A percentile compares a stretch with the other conserved stretches of the same genome.
Evolutionary conservation across 2,797 vertebrate genomes (phyloP).

Genomic region (Lateolabrax maculatus): DNA sequence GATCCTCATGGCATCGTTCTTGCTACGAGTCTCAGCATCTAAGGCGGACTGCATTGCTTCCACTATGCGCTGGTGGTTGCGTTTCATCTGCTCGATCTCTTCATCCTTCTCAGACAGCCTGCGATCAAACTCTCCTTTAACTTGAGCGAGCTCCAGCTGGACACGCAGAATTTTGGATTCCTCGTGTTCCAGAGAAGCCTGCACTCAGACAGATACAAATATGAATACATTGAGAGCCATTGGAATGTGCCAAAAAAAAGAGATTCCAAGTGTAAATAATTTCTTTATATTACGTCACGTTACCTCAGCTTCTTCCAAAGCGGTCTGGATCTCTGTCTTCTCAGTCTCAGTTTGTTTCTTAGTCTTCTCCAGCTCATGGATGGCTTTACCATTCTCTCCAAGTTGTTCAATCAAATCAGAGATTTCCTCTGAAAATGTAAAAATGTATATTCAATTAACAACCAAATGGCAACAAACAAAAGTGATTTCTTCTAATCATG

Average conservation of each 20-base stretch:
- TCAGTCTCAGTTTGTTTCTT: slow-evolving; percentile 88
- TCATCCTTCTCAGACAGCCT: slow-evolving; percentile 89
- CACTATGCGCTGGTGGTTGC: slow-evolving; percentile 83
- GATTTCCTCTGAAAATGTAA: slow-evolving; percentile 84
- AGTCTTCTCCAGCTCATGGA: slow-evolving; percentile 88
- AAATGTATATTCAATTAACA: neutral
- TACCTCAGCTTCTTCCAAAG: slow-evolving; percentile 90
- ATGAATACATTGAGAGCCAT: neutral
- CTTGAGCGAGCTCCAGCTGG: slow-evolving; percentile 89
- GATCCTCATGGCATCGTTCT: slow-evolving; percentile 88
- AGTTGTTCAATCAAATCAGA: slow-evolving; percentile 88
- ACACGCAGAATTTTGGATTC: slow-evolving; percentile 89
- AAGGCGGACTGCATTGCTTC: slow-evolving; percentile 86
- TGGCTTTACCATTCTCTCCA: slow-evolving; percentile 84
- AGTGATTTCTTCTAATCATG: neutral
- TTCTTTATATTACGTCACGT: neutral
- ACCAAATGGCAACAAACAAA: neutral
- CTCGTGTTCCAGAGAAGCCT: slow-evolving; percentile 90
- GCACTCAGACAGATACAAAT: neutral
- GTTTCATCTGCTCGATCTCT: slow-evolving; percentile 89
- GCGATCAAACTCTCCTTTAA: slow-evolving; percentile 88
- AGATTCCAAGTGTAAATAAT: neutral
- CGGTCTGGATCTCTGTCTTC: slow-evolving; percentile 85
- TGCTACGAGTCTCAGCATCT: slow-evolving; percentile 87
- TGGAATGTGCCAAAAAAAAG: neutral